phyloP scores from a whole-genome alignment of 2,797 vertebrate species.

The Crax fasciolata region DNA sequence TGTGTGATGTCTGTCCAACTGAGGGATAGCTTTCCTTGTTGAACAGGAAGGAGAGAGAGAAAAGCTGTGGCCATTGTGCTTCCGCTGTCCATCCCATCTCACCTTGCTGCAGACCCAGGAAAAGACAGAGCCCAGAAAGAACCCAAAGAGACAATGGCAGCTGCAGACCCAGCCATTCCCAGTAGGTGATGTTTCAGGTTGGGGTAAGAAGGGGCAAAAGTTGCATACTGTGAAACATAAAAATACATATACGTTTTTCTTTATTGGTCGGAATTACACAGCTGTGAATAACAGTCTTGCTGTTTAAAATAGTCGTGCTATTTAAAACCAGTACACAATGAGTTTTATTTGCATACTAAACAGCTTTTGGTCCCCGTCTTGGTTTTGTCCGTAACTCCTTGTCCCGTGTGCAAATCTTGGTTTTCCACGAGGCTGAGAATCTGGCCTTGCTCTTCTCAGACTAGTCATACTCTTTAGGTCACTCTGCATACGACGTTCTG shows the following conservation, averaged over 20 bases:
- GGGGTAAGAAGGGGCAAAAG: slow-evolving; percentile 53
- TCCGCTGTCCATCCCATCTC: slow-evolving; percentile 75
- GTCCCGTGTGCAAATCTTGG: background rate
- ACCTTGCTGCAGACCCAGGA: slow-evolving; percentile 77
- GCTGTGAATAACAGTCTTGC: background rate
- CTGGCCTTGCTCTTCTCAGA: background rate
- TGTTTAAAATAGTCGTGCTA: background rate
- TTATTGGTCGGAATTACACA: background rate
- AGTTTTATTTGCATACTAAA: background rate
- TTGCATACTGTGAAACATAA: slow-evolving; percentile 5
- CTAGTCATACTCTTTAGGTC: background rate
- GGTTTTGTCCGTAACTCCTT: background rate
- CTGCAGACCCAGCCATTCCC: slow-evolving; percentile 73
- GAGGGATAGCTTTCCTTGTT: slow-evolving; percentile 84
- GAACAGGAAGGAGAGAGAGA: slow-evolving; percentile 83
- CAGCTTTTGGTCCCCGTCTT: background rate
- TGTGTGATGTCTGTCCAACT: slow-evolving; percentile 70
- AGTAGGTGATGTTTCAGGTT: slow-evolving; percentile 81
- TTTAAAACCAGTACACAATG: background rate
- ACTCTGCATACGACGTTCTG: background rate
- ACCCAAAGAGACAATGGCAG: slow-evolving; percentile 71
- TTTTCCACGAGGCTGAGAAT: background rate
- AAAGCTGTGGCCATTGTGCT: slow-evolving; percentile 77
- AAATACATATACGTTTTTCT: background rate
- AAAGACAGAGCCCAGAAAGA: slow-evolving; percentile 78